Percentiles rank a stretch among this genome's conserved stretches.
Conservation (phyloP, 2,888 invertebrate genomes). For the Ceriagrion tenellum region DNA sequence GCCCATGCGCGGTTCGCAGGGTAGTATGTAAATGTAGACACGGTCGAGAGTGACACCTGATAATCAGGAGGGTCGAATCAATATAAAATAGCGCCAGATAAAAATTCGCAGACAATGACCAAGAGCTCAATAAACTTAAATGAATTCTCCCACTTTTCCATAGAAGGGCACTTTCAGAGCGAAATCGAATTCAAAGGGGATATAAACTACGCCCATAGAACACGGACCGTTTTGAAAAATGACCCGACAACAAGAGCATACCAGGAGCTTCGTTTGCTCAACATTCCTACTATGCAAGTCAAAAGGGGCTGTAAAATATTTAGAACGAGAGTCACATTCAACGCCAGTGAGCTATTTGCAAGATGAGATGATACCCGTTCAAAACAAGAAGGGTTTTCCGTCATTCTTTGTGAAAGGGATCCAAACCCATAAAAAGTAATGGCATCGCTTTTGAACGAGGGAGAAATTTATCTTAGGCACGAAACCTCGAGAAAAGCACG, state of each 20-base stretch:
- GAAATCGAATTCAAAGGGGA: too few species aligned
- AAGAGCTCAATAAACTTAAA: too few species aligned
- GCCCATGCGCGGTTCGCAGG: too few species aligned
- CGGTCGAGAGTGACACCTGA: too few species aligned
- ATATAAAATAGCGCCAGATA: too few species aligned
- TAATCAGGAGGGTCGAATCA: too few species aligned
- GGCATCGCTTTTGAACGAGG: conserved; percentile 2
- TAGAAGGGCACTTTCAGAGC: too few species aligned
- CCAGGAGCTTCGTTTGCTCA: not conserved
- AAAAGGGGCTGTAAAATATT: not conserved
- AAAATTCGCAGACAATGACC: too few species aligned
- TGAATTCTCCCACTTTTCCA: too few species aligned
- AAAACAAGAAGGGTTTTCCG: not conserved
- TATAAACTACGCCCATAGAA: too few species aligned
- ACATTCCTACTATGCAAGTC: too few species aligned
- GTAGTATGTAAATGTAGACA: too few species aligned
- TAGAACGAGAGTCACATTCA: not conserved
- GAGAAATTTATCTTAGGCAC: not conserved
- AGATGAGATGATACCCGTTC: not conserved
- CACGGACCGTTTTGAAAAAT: not conserved
- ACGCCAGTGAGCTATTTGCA: not conserved
- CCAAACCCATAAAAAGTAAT: not conserved
- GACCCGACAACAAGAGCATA: not conserved
- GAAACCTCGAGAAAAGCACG: not conserved
- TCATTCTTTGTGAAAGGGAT: not conserved